phyloP scores from a whole-genome alignment of 2,888 invertebrate genomes.

The Ecliptopera silaceata region DNA sequence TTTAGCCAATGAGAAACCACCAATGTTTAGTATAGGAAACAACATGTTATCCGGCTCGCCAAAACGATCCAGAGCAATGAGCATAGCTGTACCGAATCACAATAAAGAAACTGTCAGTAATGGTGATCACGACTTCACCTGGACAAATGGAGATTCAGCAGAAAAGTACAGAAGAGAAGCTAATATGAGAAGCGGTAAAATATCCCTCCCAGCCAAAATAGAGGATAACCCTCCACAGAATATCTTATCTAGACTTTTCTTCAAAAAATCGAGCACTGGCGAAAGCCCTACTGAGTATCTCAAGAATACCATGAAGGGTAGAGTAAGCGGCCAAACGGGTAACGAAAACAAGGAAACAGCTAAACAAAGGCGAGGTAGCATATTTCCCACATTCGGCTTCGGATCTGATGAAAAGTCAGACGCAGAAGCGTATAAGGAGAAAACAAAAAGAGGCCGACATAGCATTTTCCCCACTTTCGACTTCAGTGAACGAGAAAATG shows the following conservation, averaged over 20 bases:
- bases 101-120: conserved; percentile 68
- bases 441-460: conserved; percentile 64
- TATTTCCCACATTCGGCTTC: conserved; percentile 63
- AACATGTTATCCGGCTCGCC: conserved; percentile 64
- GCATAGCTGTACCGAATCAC: conserved; percentile 81
- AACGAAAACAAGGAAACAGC: conserved; percentile 46
- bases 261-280: conserved; percentile 60
- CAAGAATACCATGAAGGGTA: conserved; percentile 65
- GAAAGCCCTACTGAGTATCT: conserved; percentile 66
- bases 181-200: conserved; percentile 69
- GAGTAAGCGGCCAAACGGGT: conserved; percentile 56
- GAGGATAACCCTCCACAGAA: conserved; percentile 53
- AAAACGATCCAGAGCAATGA: conserved; percentile 83
- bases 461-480: conserved; percentile 73
- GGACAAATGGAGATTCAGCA: conserved; percentile 86
- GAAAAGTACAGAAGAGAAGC: conserved; percentile 82
- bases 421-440: conserved; percentile 65
- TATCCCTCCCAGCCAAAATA: conserved; percentile 64
- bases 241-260: conserved; percentile 60
- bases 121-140: conserved; percentile 83
- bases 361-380: conserved; percentile 63
- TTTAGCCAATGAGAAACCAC: conserved; percentile 85
- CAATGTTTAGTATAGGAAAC: conserved; percentile 82
- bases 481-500: conserved; percentile 62
- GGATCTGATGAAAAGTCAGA: conserved; percentile 57